These are phyloP conservation scores for Anas platyrhynchos DNA, from an alignment of 2,113 vertebrate species.

Conservation along the genomic window DNA sequence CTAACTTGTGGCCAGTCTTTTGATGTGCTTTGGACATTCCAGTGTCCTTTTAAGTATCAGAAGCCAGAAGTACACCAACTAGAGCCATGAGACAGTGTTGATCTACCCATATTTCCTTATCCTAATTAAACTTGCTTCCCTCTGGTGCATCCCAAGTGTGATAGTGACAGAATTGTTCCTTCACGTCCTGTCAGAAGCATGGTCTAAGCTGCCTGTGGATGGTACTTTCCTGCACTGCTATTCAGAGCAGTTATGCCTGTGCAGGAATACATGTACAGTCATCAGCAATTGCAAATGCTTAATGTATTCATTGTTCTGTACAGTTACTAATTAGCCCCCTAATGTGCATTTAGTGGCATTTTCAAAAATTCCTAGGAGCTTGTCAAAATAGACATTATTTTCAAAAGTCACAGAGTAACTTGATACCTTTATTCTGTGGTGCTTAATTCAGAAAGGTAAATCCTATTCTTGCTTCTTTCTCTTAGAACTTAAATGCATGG, in stretches of 20 bases:
- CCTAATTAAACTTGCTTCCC: not conserved
- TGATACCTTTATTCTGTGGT: not conserved
- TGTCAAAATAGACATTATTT: not conserved
- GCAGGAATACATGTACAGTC: not conserved
- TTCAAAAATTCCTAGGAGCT: not conserved
- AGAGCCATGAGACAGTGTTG: not conserved
- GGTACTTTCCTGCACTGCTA: not conserved
- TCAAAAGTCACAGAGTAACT: not conserved
- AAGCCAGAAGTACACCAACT: not conserved
- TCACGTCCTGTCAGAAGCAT: fast-evolving
- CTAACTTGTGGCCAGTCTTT: not conserved
- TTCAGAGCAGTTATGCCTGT: not conserved
- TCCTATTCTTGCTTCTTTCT: not conserved
- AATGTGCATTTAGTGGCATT: not conserved
- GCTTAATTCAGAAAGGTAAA: not conserved
- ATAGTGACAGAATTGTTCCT: not conserved
- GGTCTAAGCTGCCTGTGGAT: fast-evolving
- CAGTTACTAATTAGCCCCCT: not conserved
- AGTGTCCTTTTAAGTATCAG: not conserved
- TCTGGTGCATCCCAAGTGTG: not conserved
- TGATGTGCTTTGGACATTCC: not conserved
- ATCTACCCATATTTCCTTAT: not conserved
- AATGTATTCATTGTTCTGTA: not conserved
- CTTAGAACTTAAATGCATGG: not conserved
- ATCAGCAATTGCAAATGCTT: not conserved